Evolutionary conservation across 2,113 vertebrate species (phyloP).

Genomic region (Crotalus tigris): DNA sequence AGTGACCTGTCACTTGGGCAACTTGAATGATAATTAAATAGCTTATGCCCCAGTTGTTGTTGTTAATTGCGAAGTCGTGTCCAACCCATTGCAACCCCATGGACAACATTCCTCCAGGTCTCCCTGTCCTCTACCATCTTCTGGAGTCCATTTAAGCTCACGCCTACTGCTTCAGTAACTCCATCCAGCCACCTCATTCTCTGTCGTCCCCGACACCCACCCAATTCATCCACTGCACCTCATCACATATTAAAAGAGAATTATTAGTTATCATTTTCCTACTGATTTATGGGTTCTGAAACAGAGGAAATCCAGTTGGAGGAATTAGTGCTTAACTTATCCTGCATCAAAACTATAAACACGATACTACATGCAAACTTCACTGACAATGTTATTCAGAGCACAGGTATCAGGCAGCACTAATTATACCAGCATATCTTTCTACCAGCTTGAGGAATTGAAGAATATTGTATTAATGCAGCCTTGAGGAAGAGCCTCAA

Average conservation of each 20-base stretch:
- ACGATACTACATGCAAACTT: not conserved
- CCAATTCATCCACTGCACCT: not conserved
- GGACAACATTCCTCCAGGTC: too few species aligned
- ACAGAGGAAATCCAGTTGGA: not conserved
- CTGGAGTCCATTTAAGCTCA: too few species aligned
- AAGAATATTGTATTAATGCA: not conserved
- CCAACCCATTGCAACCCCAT: too few species aligned
- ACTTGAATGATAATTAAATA: not conserved
- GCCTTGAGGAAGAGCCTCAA: not conserved
- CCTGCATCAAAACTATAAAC: not conserved
- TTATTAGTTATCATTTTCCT: not conserved
- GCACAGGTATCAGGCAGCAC: not conserved
- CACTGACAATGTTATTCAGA: not conserved
- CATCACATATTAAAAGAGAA: not conserved
- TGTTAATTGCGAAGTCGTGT: too few species aligned
- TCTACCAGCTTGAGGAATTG: not conserved
- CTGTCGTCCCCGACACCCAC: not conserved
- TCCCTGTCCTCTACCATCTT: too few species aligned
- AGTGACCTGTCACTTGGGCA: not conserved
- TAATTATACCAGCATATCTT: not conserved
- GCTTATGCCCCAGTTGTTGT: not conserved
- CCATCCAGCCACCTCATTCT: too few species aligned
- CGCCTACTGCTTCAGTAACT: too few species aligned
- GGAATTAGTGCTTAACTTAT: not conserved
- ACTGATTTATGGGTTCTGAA: not conserved